Evolutionary conservation across 2,888 invertebrate species (phyloP), one percentile per base, ranked within the genome.

Genomic region (Cosmopolites sordidus): DNA sequence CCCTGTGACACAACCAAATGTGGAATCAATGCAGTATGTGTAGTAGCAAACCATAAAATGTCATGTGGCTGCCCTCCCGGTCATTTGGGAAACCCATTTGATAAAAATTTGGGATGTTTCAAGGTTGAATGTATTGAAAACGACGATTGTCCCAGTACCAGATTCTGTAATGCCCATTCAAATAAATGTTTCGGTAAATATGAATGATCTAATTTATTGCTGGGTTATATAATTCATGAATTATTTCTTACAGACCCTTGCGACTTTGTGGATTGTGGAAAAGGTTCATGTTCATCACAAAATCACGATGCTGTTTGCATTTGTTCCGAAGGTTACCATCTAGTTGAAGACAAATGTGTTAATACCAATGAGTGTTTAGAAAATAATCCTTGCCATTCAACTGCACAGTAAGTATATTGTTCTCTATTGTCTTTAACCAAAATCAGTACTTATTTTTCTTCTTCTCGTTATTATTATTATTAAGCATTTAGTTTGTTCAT

Each of bases 81-180:
- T 15, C 86, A 85, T 69, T 77, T 92, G 22, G 93, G 93, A 6
- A 90, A 92, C 75, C 85, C 90, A 2, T 79, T 80, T 49, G 89
- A 90, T 66, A 76, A 78, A 48, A 80, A 79, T 45, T 79, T 90
- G 46, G 93, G 93, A 29, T 93, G 92, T 67, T 92, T 90, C 70
- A 89, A 87, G 74, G 93, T 92, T 1, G 92, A 93, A 74, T 94
- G 93, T 72, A 76, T 88, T 1, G 81, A 81, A 39, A 81, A 88
- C 68, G 79, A 80, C 33, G 91, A 92, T 62, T 93, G 93, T 66
- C 74, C 86, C 2, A 72, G 67, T 27, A 87, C 89, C 58, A 88
- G 86, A 71, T 82, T 83, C 61, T 93, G 93, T 66, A 87, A 91
- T 66, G 71, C 75, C 2, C 81, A 81, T 62, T 83, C 78, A 44